Evolutionary conservation across 2,888 invertebrate genomes (phyloP).

Genomic region (Drosophila pseudotakahashii): DNA sequence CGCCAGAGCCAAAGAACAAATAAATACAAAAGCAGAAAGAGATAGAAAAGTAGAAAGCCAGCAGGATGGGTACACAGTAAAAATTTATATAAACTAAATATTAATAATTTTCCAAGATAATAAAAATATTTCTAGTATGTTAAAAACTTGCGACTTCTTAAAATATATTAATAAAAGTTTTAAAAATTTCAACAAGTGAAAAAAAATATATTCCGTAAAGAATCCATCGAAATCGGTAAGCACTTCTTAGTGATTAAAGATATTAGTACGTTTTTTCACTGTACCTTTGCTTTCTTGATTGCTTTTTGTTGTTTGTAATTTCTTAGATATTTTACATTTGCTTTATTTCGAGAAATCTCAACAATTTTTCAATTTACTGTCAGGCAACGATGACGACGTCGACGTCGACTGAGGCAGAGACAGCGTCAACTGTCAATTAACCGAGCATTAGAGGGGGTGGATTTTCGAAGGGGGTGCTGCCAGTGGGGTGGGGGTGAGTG

Average conservation of each 20-base stretch:
- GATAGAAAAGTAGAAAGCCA: slow-evolving; percentile 8
- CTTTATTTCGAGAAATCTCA: slow-evolving; percentile 57
- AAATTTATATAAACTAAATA: background rate
- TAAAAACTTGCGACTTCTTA: too few relatives aligned
- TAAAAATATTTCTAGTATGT: too few relatives aligned
- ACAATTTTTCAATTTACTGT: slow-evolving; percentile 78
- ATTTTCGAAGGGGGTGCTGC: background rate
- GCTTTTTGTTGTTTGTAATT: slow-evolving; percentile 45
- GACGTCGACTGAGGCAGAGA: background rate
- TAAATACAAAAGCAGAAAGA: slow-evolving; percentile 34
- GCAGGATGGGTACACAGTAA: slow-evolving; percentile 10
- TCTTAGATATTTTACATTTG: slow-evolving; percentile 50
- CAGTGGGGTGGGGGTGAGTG: slow-evolving; percentile 11
- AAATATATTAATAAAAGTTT: too few relatives aligned
- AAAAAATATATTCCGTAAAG: too few relatives aligned
- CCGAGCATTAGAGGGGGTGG: slow-evolving; percentile 51
- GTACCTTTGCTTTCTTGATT: slow-evolving; percentile 23
- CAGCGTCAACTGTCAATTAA: slow-evolving; percentile 69
- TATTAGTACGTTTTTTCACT: background rate
- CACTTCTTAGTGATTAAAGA: too few relatives aligned
- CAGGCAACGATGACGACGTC: slow-evolving; percentile 53
- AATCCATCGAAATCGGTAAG: too few relatives aligned
- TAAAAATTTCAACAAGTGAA: too few relatives aligned
- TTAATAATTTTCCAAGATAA: too few relatives aligned
- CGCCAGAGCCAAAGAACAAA: slow-evolving; percentile 40